These are phyloP conservation scores for Dipodomys merriami DNA, from an alignment of 2,113 vertebrate species.

Conservation along the genomic window DNA sequence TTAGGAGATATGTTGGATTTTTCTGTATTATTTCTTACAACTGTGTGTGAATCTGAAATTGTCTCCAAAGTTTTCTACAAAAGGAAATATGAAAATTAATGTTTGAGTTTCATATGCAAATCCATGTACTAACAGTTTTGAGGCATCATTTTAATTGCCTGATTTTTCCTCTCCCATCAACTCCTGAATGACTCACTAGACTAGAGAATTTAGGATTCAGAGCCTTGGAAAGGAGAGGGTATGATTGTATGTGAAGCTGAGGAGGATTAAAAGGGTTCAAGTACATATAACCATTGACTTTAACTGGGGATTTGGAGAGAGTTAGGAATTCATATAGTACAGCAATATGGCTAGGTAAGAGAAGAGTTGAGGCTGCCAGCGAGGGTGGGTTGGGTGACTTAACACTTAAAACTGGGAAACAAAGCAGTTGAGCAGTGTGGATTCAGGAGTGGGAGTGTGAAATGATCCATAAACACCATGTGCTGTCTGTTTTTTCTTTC, in stretches of 20 bases:
- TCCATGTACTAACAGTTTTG: not conserved
- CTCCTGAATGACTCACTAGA: not conserved
- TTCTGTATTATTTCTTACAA: not conserved
- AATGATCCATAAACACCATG: not conserved
- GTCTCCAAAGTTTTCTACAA: not conserved
- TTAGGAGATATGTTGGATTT: not conserved
- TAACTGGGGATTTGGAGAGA: not conserved
- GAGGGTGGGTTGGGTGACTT: rapidly evolving
- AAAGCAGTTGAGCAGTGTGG: not conserved
- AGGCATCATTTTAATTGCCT: not conserved
- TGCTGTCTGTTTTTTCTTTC: conserved; percentile 10
- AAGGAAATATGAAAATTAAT: not conserved
- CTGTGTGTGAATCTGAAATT: not conserved
- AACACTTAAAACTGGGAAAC: not conserved
- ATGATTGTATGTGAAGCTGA: not conserved
- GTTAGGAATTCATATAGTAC: no score
- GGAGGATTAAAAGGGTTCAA: not conserved
- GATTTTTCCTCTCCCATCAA: not conserved
- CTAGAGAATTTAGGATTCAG: not conserved
- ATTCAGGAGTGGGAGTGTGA: no score
- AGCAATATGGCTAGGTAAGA: not conserved
- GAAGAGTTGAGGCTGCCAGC: no score
- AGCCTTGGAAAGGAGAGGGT: not conserved
- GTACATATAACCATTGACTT: not conserved
- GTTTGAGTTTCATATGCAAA: not conserved